Evolutionary conservation across 2,113 vertebrate genomes (phyloP), one percentile per base, ranked within the genome.

Genomic region (Prunella fulvescens): DNA sequence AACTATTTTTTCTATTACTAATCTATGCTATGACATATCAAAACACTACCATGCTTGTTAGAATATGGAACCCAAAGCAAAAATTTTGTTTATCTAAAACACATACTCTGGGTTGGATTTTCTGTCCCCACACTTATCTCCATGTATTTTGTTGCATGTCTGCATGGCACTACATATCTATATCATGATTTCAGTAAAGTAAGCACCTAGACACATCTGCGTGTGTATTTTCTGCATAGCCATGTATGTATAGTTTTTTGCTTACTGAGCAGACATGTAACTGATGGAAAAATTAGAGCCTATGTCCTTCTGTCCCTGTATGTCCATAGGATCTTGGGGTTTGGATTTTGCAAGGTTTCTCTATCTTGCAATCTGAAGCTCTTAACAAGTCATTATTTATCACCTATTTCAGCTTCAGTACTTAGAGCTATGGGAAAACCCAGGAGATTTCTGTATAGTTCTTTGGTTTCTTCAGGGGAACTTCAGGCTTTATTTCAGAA

Each of bases 401-500:
- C 66, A 45, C 17, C 28, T 72, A 24, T 33, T n/a, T 87, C 82
- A 86, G 80, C 62, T 66, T 58, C 33, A 53, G 81, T 67, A 70
- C 39, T 47, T 50, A 37, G 57, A 95, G 24, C 39, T 42, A 10
- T 40, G 39, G 84, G 54, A 61, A 95, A 81, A 76, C 19, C 61
- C 23, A 69, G 31, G 28, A 73, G 51, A 91, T 82, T 61, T 64
- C 91, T 88, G 60, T 42, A 62, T 26, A 39, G 35, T 47, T 81
- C 64, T 94, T 91, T 33, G 29, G 39, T 31, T 91, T 85, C 10
- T 53, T 47, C 50, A 48, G 70, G 67, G 78, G n/a, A 92, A 94
- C 33, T 81, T 17, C 31, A n/a, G 86, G 35, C 45, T 96, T 95
- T 84, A 83, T 91, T 86, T 95, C 31, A 77, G 56, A 64, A 90